Percentiles rank a stretch among this genome's conserved stretches.
Evolutionary conservation across 2,113 vertebrate species (phyloP).

Genomic region (Uria lomvia): DNA sequence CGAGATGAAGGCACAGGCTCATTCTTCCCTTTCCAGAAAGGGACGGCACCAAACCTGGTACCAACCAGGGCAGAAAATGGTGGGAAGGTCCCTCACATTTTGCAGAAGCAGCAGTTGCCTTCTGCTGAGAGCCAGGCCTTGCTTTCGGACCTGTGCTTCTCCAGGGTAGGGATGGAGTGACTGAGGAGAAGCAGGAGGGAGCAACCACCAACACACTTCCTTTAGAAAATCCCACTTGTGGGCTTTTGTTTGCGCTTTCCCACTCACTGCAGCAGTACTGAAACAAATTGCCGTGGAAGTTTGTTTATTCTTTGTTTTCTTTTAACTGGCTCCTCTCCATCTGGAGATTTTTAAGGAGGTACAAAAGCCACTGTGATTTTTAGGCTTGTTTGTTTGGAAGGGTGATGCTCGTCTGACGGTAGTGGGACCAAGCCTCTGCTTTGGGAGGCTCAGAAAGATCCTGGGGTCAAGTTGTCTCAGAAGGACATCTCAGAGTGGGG

Average conservation of each 20-base stretch:
- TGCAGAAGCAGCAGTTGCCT: background rate
- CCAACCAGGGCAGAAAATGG: background rate
- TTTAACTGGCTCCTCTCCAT: background rate
- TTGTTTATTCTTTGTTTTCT: background rate
- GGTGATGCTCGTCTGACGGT: background rate
- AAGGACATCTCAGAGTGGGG: background rate
- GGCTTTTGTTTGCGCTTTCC: slow-evolving; percentile 12
- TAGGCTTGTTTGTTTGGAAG: background rate
- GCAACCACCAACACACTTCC: background rate
- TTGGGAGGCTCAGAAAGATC: background rate
- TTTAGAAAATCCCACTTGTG: background rate
- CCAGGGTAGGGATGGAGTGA: background rate
- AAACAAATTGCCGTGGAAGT: background rate
- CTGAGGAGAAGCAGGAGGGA: background rate
- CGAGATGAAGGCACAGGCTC: background rate
- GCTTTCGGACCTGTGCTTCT: background rate
- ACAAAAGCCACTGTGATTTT: background rate
- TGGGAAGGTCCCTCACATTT: background rate
- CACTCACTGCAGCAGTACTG: background rate
- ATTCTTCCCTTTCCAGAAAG: background rate
- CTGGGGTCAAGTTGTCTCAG: background rate
- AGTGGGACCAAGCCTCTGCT: background rate
- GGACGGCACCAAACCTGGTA: background rate
- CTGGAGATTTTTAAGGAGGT: background rate
- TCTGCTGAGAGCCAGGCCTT: background rate